A percentile compares a stretch with the other conserved stretches of the same genome.
Evolutionary conservation across 2,888 invertebrate genomes (phyloP).

Genomic region (Hecatera dysodea): DNA sequence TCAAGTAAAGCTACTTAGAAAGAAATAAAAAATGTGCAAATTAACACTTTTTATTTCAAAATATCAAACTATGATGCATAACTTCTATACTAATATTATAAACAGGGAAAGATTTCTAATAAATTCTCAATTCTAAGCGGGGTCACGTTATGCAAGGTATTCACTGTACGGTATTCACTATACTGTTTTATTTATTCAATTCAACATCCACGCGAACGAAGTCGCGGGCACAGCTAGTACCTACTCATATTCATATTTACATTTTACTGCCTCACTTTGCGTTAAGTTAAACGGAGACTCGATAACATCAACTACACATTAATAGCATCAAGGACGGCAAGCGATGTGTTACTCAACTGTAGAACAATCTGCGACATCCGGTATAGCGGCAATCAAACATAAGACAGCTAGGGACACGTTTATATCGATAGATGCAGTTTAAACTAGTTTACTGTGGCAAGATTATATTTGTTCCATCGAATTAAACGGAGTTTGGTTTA

Average conservation of each 20-base stretch:
- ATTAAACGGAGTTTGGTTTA: background rate
- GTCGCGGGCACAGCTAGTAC: too few relatives aligned
- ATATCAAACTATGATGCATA: too few relatives aligned
- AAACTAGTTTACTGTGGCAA: background rate
- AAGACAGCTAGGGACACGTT: slow-evolving; percentile 4
- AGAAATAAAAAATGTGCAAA: too few relatives aligned
- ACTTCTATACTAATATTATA: too few relatives aligned
- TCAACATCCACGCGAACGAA: too few relatives aligned
- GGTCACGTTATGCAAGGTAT: too few relatives aligned
- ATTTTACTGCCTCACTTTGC: slow-evolving; percentile 19
- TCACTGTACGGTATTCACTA: too few relatives aligned
- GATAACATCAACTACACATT: slow-evolving; percentile 27
- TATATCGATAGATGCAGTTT: slow-evolving; percentile 5
- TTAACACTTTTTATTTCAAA: too few relatives aligned
- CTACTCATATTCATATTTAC: background rate
- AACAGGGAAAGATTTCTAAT: too few relatives aligned
- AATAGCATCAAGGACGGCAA: slow-evolving; percentile 43
- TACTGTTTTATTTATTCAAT: too few relatives aligned
- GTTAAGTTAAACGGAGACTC: slow-evolving; percentile 25
- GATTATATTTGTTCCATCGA: background rate
- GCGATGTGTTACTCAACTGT: slow-evolving; percentile 27
- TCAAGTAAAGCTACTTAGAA: too few relatives aligned
- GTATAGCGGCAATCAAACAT: slow-evolving; percentile 32
- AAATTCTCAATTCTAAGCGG: too few relatives aligned
- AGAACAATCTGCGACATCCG: slow-evolving; percentile 57